Conservation (phyloP, 2,888 invertebrate genomes). For the Frankliniella fusca region DNA sequence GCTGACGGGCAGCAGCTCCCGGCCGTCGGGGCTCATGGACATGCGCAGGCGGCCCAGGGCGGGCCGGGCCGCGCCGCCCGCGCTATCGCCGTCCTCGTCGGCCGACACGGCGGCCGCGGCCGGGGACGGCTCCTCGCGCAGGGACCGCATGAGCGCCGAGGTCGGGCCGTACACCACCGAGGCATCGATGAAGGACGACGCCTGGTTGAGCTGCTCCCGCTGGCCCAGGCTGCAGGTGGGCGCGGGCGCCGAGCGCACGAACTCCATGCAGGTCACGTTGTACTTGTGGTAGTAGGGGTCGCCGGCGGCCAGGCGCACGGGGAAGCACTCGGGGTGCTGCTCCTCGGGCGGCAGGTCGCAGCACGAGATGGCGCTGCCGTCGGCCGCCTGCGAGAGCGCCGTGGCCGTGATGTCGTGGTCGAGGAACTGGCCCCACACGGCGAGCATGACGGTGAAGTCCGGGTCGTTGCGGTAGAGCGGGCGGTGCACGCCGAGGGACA, state of each 20-base stretch:
- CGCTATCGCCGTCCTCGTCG: slow-evolving; percentile 24
- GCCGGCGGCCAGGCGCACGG: slow-evolving; percentile 58
- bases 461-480: slow-evolving; percentile 69
- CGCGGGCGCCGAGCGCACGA: slow-evolving; percentile 75
- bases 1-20: slow-evolving; percentile 64
- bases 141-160: slow-evolving; percentile 45
- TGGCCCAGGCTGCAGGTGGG: slow-evolving; percentile 69
- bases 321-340: slow-evolving; percentile 74
- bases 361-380: slow-evolving; percentile 69
- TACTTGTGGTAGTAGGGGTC: slow-evolving; percentile 67
- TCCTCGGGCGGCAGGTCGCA: slow-evolving; percentile 49
- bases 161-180: slow-evolving; percentile 75
- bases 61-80: slow-evolving; percentile 48
- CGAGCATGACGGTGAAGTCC: slow-evolving; percentile 75
- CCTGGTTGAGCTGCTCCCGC: slow-evolving; percentile 71
- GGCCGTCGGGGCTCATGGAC: slow-evolving; percentile 59
- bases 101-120: neutral
- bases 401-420: slow-evolving; percentile 86
- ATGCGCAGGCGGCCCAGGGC: slow-evolving; percentile 60
- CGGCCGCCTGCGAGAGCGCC: slow-evolving; percentile 56
- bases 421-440: slow-evolving; percentile 83
- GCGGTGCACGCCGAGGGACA: slow-evolving; percentile 69
- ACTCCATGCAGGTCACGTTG: slow-evolving; percentile 76
- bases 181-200: slow-evolving; percentile 76
- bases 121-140: neutral